Evolutionary conservation across 2,113 vertebrate genomes (phyloP), one percentile per base, ranked within the genome.

Genomic region (Eupsittula cactorum): DNA sequence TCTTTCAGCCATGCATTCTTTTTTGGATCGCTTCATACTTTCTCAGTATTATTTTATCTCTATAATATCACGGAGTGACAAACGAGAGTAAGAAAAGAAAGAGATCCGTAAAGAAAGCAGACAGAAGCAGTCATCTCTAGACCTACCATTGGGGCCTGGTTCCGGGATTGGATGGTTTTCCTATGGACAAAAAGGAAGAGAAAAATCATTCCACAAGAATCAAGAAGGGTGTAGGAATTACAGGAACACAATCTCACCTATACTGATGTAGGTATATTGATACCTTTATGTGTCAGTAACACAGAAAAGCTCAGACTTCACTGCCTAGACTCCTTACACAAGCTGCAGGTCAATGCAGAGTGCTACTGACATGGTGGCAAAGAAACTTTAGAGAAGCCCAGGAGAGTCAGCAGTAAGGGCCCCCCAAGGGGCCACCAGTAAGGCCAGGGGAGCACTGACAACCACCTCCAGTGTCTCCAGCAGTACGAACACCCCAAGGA

Each of bases 151-250:
- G 63, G 97, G 97, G 71, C 98, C 98, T 4, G 98, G 98, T 68
- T 98, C 98, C 6, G 98, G 98, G 29, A 98, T 28, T 15, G 98
- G 97, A 53, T 97, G 98, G 73, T 97, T 98, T 93, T 98, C 98
- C 98, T 98, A 62, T 0, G 44, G 92, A 94, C 39, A 97, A 85
- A 95, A 63, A 95, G 78, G 7, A 7, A 65, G 75, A 21, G 93
- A 76, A 76, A 11, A 86, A 33, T 0, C 4, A 79, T 69, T 98
- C 52, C 57, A n/a, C 28, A 67, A 13, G 47, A 57, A 47, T 41
- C 24, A 74, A 79, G 50, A 68, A 44, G 7, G 33, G 29, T 12
- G 27, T 47, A 52, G 28, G 28, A 76, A 73, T 82, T 65, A 65
- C 0, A 0, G 49, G 39, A 77, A 76, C 15, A 73, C 35, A 11